Base-by-base conservation (phyloP, 1,140 invertebrate species). In the Zaprionus camerounensis region DNA sequence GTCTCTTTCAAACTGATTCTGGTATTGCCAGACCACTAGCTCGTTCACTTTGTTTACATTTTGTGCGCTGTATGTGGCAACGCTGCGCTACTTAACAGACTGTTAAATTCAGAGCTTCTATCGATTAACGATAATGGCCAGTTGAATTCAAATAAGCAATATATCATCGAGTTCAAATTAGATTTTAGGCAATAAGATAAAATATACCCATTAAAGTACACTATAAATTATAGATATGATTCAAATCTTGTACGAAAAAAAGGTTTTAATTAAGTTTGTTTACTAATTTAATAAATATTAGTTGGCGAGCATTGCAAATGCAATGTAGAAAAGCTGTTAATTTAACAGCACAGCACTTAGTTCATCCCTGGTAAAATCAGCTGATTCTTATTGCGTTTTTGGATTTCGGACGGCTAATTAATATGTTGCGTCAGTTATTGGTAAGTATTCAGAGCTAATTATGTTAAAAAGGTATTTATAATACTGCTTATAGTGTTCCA, bases 1-100 rank as follows among this genome's bases (percentile, higher is more conserved):
- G 65, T 78, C 82, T 85, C 82, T 85, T 78, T 80, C 81, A 81
- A 85, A 85, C 82, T 85, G 76, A 75, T 64, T 58, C 59, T 75
- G 41, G 59, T 34, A 71, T 75, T 75, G 72, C 72, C 72, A 75
- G 72, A 75, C 59, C 67, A 62, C 5, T 55, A 71, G 67, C 41
- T 58, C 59, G 3, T 64, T 22, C 72, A 75, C 41, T 64, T 75
- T 75, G 72, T 75, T 75, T 71, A 71, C 67, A 75, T 75, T 75
- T 71, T 15, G 31, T 26, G 59, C 17, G 11, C 15, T 49, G 53
- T 28, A 17, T 24, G 59, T 75, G 72, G 72, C 72, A 75, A 64
- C 72, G 59, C 67, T 36, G 13, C 34, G 59, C 6, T 11, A 62
- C 5, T 56, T 62, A 69, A 62, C 66, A 74, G 26, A 49, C 65